These are phyloP conservation scores for Crotalus horridus DNA, from an alignment of 2,113 vertebrate species.

Conservation along the genomic window DNA sequence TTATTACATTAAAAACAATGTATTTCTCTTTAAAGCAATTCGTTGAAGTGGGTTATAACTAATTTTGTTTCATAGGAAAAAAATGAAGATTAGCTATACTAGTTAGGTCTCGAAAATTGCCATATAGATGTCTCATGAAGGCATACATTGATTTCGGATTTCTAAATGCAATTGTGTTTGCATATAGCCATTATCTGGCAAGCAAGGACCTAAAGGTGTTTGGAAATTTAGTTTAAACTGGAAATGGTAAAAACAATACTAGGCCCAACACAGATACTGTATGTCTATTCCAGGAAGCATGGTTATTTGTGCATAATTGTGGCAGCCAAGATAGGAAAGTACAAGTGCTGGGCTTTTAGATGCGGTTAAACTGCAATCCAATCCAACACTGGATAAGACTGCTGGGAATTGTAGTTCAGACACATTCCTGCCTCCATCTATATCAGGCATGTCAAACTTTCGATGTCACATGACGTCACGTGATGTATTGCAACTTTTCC, in stretches of 20 bases:
- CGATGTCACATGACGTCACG: too few species aligned
- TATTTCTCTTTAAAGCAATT: not conserved
- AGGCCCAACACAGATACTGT: not conserved
- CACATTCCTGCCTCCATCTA: not conserved
- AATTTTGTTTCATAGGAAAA: not conserved
- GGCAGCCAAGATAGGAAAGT: not conserved
- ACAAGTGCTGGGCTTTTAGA: not conserved
- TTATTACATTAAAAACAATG: not conserved
- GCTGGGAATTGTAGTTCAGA: not conserved
- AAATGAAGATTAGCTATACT: not conserved
- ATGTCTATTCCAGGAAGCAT: not conserved
- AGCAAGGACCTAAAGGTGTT: not conserved
- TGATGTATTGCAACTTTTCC: too few species aligned
- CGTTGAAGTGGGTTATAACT: not conserved
- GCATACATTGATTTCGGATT: not conserved
- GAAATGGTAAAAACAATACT: not conserved
- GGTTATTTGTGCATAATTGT: not conserved
- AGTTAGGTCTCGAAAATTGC: not conserved
- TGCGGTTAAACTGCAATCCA: not conserved
- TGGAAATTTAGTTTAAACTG: accelerated
- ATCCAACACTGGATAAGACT: not conserved
- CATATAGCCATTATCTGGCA: not conserved
- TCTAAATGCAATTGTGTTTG: not conserved
- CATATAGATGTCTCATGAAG: not conserved
- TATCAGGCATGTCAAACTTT: not conserved